Conservation (phyloP, 2,888 invertebrate species). For the Meta bourneti region DNA sequence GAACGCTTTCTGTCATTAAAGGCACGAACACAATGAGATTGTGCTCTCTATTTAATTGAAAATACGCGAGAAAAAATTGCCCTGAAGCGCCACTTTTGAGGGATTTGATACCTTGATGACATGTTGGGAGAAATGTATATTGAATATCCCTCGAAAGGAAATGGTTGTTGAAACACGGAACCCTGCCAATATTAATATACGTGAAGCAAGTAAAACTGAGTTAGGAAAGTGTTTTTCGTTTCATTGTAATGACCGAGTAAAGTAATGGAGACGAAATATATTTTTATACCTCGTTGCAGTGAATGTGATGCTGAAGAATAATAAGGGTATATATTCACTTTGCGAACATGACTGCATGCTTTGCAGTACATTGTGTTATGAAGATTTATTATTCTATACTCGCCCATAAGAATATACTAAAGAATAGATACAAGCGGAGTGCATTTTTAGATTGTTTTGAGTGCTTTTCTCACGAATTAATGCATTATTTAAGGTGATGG, state of each 20-base stretch:
- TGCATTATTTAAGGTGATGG: no score
- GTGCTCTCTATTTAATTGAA: slow-evolving; percentile 70
- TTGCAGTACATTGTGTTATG: neutral
- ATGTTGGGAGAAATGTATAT: neutral
- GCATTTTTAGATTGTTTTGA: no score
- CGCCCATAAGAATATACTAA: neutral
- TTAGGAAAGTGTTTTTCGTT: neutral
- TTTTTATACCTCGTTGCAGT: neutral
- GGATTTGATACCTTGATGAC: slow-evolving; percentile 13
- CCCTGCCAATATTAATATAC: neutral
- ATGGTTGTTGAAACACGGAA: neutral
- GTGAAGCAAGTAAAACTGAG: neutral
- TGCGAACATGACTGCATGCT: neutral
- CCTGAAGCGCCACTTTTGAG: slow-evolving; percentile 14
- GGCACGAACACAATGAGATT: slow-evolving; percentile 21
- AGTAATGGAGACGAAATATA: neutral
- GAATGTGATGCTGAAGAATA: neutral
- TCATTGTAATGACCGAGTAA: neutral
- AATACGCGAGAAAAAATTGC: slow-evolving; percentile 38
- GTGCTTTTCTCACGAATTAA: no score
- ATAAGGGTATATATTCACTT: neutral
- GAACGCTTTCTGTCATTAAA: slow-evolving; percentile 50
- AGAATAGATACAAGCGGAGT: no score
- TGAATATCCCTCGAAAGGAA: neutral
- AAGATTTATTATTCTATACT: neutral